Base-by-base conservation (phyloP, 2,888 invertebrate species). In the Microctonus hyperodae region DNA sequence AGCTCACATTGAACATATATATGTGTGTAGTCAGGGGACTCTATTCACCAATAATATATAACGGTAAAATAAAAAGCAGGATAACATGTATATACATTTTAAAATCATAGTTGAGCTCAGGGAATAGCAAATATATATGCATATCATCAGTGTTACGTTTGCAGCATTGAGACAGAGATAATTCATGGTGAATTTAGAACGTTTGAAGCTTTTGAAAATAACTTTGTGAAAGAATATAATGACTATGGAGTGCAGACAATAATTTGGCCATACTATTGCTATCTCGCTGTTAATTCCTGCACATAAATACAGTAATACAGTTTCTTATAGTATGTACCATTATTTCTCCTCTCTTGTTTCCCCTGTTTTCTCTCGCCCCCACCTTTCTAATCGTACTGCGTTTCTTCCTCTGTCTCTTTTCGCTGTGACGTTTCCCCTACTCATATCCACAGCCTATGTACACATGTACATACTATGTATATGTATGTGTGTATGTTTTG, bases 371-470 rank as follows among this genome's bases (percentile, higher is more conserved):
- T 50, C 11, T 20, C 20, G 50, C 33, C 40, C 25, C 31, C 31
- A 9, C 28, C 48, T 31, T 16, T 28, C 20, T 44, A 40, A 25
- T 28, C 59, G 25, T 48, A 13, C 23, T 22, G 3, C 25, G 28
- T 28, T 28, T n/a, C 48, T 60, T 35, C 20, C 31, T 13, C 28
- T 60, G 11, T 59, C 48, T 44, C 25, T 53, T 55, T 63, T 22
- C 23, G 22, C 53, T 22, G 33, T 35, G 13, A 28, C 37, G 7
- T 23, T 28, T 40, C 22, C 37, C 53, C 20, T n/a, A 28, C 44
- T 48, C 44, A 28, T 28, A 48, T 7, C 28, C 7, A 40, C 6
- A 60, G 13, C 5, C 31, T 28, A 10, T 33, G 20, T 25, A 44
- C 23, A 59, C 28, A 31, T 6, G 23, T 25, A 16, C 55, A 55